A percentile compares a stretch with the other conserved stretches of the same genome.
phyloP scores from a whole-genome alignment of 1,140 invertebrate species.

The Bombus haemorrhoidalis region DNA sequence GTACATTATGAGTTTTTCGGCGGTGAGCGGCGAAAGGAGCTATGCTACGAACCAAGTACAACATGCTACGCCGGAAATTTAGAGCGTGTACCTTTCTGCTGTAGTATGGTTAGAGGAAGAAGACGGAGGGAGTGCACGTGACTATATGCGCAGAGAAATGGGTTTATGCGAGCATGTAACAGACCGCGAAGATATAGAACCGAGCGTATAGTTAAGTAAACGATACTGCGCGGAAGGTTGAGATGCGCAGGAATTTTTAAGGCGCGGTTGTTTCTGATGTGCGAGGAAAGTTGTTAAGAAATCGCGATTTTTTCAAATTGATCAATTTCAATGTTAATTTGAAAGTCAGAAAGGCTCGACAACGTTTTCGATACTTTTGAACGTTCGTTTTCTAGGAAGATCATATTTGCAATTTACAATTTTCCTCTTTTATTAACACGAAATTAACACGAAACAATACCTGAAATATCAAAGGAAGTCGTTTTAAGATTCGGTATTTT shows the following conservation, averaged over 20 bases:
- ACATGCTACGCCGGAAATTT: conserved; percentile 19
- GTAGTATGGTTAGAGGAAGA: no score
- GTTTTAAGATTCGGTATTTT: not conserved
- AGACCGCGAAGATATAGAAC: not conserved
- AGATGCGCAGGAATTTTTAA: not conserved
- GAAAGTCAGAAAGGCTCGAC: no score
- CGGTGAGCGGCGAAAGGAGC: conserved; percentile 15
- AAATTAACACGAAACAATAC: not conserved
- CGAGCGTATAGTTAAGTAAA: not conserved
- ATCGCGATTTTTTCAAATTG: not conserved
- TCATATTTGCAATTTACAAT: no score
- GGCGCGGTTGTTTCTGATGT: not conserved
- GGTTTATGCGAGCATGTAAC: not conserved
- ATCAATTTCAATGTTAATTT: not conserved
- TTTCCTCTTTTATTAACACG: not conserved
- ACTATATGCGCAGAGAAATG: not conserved
- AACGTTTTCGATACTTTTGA: not conserved
- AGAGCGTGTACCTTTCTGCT: conserved; percentile 38
- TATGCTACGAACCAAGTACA: not conserved
- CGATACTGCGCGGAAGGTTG: not conserved
- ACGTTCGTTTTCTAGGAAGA: not conserved
- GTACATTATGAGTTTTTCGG: conserved; percentile 56
- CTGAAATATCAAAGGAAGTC: not conserved
- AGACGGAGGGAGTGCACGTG: no score
- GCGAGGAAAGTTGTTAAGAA: not conserved